Conservation (phyloP, 1,140 invertebrate species). For the Lepidurus packardi region DNA sequence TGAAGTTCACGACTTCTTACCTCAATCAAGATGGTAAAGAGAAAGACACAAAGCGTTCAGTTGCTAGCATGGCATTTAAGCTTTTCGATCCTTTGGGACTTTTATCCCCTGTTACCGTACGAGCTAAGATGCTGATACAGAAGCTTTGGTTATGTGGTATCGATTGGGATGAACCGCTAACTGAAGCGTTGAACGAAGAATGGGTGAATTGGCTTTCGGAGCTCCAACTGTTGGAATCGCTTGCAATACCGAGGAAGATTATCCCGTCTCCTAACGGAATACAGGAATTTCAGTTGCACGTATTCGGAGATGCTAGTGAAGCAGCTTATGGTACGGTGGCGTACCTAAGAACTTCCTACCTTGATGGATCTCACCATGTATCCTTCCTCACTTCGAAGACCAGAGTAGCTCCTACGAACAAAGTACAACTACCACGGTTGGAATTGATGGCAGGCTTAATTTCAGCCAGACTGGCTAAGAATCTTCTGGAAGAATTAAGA, state of each 20-base stretch:
- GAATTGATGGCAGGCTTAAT: slow-evolving; percentile 48
- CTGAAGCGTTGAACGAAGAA: not conserved
- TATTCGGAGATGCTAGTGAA: slow-evolving; percentile 41
- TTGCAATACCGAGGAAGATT: slow-evolving; percentile 32
- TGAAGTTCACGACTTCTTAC: not conserved
- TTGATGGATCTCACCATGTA: slow-evolving; percentile 23
- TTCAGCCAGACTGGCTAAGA: no score
- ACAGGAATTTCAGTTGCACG: slow-evolving; percentile 37
- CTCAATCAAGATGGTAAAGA: not conserved
- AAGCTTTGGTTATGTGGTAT: not conserved
- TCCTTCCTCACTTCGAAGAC: slow-evolving; percentile 42
- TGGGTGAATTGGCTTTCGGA: slow-evolving; percentile 22
- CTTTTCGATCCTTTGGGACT: slow-evolving; percentile 26
- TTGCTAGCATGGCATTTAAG: slow-evolving; percentile 10
- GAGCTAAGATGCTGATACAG: slow-evolving; percentile 20
- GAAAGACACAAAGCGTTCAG: not conserved
- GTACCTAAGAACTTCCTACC: slow-evolving; percentile 36
- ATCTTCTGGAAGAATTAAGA: no score
- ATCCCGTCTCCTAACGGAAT: not conserved
- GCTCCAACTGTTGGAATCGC: not conserved
- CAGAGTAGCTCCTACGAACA: slow-evolving; percentile 47
- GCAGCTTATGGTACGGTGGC: slow-evolving; percentile 40
- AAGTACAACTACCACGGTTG: slow-evolving; percentile 47
- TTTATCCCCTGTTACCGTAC: not conserved
- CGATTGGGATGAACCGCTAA: slow-evolving; percentile 6